phyloP scores from a whole-genome alignment of 35 echinoderm and acorn worm species.

The Diadema setosum region DNA sequence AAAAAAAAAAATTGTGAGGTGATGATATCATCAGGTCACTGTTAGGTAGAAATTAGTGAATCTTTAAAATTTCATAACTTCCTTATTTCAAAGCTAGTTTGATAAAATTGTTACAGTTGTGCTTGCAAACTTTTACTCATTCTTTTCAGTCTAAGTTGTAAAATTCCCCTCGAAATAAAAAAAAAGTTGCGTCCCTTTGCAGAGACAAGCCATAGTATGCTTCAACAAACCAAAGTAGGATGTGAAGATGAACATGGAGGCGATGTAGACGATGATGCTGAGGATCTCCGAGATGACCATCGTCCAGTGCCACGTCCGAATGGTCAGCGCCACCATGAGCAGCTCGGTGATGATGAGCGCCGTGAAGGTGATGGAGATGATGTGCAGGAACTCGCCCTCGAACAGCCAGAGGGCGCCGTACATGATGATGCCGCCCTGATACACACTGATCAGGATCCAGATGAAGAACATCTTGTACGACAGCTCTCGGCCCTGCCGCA shows the following conservation, averaged over 20 bases:
- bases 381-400: constrained; percentile 96
- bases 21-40: too few species aligned
- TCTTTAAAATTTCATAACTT: too few species aligned
- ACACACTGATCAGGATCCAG: constrained; percentile 96
- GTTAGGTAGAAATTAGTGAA: too few species aligned
- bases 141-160: too few species aligned
- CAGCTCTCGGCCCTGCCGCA: constrained; percentile 72
- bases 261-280: constrained; percentile 79
- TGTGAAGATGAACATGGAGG: constrained; percentile 93
- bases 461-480: constrained; percentile 97
- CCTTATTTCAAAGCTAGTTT: too few species aligned
- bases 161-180: too few species aligned
- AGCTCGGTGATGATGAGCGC: constrained; percentile 94
- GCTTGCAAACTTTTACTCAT: too few species aligned
- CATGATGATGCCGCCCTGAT: constrained; percentile 94
- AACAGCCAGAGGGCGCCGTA: constrained; percentile 98
- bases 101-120: too few species aligned
- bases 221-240: constrained; percentile 83
- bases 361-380: constrained; percentile 93
- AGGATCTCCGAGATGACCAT: constrained; percentile 87
- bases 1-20: too few species aligned
- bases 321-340: constrained; percentile 96
- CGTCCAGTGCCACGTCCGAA: constrained; percentile 96
- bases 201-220: too few species aligned
- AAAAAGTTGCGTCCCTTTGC: too few species aligned